These are phyloP conservation scores for Oscheius sp. DNA, from an alignment of 2,888 invertebrate genomes.

Conservation along the genomic window DNA sequence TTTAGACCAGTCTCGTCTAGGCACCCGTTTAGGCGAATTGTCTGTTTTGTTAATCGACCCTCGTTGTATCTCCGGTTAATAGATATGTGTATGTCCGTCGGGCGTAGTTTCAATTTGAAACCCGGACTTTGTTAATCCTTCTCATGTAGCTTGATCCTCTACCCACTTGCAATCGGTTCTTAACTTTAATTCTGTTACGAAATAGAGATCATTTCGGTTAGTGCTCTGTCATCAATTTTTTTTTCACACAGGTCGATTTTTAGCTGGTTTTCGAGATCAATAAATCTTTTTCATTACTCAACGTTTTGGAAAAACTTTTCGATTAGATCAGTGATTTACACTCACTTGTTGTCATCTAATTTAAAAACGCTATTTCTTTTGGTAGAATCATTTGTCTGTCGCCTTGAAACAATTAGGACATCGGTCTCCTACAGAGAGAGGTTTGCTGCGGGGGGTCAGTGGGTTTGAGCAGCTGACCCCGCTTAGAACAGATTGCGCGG, in stretches of 20 bases:
- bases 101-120: conserved; percentile 21
- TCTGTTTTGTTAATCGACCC: conserved; percentile 18
- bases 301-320: too few species aligned
- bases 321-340: too few species aligned
- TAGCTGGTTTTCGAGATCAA: neutral
- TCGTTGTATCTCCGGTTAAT: conserved; percentile 12
- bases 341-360: too few species aligned
- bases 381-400: neutral
- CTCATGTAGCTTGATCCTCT: conserved; percentile 14
- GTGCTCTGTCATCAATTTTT: neutral
- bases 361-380: neutral
- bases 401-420: neutral
- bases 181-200: neutral
- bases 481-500: conserved; percentile 29
- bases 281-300: too few species aligned
- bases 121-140: conserved; percentile 10
- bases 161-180: neutral
- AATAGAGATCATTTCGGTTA: neutral
- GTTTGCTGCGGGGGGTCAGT: conserved; percentile 11
- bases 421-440: conserved; percentile 9
- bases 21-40: conserved; percentile 12
- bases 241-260: neutral
- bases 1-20: conserved; percentile 8
- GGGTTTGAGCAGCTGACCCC: conserved; percentile 27
- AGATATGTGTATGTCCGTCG: conserved; percentile 18